phyloP scores from a whole-genome alignment of 2,888 invertebrate species.

The Xestia ashworthii region DNA sequence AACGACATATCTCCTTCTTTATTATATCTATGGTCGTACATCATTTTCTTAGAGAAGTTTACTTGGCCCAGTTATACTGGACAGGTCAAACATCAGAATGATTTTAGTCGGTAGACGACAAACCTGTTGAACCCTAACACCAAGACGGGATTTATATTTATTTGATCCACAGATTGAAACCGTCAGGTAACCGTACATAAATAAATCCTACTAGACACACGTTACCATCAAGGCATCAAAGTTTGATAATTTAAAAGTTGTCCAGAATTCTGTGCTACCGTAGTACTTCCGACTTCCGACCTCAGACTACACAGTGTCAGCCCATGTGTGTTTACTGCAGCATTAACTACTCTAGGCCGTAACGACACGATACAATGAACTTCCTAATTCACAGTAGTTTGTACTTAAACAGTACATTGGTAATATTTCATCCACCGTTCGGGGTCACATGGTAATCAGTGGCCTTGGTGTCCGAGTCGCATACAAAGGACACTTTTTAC shows the following conservation, averaged over 20 bases:
- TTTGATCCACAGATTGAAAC: neutral
- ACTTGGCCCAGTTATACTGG: neutral
- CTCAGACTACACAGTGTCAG: neutral
- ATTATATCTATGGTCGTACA: too few relatives aligned
- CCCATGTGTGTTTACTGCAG: slow-evolving; percentile 27
- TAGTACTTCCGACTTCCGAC: neutral
- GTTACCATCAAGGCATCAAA: neutral
- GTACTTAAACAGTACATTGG: slow-evolving; percentile 60
- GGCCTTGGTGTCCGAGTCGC: slow-evolving; percentile 60
- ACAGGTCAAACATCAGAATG: neutral
- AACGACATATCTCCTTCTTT: too few relatives aligned
- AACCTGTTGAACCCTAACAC: neutral
- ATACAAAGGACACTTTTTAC: slow-evolving; percentile 70
- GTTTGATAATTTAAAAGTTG: neutral
- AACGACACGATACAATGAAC: slow-evolving; percentile 56
- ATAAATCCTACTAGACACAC: neutral
- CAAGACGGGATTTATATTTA: neutral
- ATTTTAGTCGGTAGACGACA: neutral
- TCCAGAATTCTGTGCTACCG: neutral
- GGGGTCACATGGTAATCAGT: slow-evolving; percentile 66
- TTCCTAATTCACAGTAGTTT: slow-evolving; percentile 65
- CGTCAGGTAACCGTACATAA: neutral
- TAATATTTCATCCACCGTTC: slow-evolving; percentile 63
- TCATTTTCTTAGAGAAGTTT: neutral
- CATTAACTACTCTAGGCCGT: slow-evolving; percentile 42